Evolutionary conservation across 64 coral and sea anemone species (phyloP), one percentile per base, ranked within the genome.

Genomic region (Dendronephthya gigantea): DNA sequence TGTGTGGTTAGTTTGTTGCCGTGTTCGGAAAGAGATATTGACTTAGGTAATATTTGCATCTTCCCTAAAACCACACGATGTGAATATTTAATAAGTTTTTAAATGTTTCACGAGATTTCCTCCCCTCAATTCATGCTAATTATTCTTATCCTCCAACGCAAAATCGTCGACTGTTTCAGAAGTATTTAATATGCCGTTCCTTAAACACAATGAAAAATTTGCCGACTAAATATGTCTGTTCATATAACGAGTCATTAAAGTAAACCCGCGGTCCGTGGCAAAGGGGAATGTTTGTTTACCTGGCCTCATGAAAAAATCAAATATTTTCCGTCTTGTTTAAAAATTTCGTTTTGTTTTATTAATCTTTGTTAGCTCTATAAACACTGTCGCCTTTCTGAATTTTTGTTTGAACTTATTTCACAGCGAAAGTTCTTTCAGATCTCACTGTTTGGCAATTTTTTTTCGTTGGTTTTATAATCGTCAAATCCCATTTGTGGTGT

Each of bases 1-100:
- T 34, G 35, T 76, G 72, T 79, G 36, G 72, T 79, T 79, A 35
- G 36, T 79, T 79, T 79, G 72, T 23, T 79, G 32, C 2, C 37
- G 72, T 28, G 25, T 33, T 15, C 19, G 36, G 12, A 35, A 36
- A 34, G 72, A 79, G 1, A 9, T 79, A 33, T 79, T 79, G 34
- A 19, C 30, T 79, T 9, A 28, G 72, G 34, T 9, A 79, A 79
- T 33, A 79, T 79, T 36, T 79, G 15, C 36, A 79, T 39, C 14
- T 79, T 29, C 2, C 9, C 58, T 66, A 66, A 66, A 66, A 66
- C 58, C 58, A 66, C 22, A 34, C 17, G 32, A 79, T 4, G 19
- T 79, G 19, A 79, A 79, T 79, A 17, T 79, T 79, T 79, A 79
- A 79, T 79, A 79, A 39, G 19, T 33, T 79, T 79, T 79, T 79